Conservation (phyloP, 2,888 invertebrate genomes). For the Leptopilina myrica region DNA sequence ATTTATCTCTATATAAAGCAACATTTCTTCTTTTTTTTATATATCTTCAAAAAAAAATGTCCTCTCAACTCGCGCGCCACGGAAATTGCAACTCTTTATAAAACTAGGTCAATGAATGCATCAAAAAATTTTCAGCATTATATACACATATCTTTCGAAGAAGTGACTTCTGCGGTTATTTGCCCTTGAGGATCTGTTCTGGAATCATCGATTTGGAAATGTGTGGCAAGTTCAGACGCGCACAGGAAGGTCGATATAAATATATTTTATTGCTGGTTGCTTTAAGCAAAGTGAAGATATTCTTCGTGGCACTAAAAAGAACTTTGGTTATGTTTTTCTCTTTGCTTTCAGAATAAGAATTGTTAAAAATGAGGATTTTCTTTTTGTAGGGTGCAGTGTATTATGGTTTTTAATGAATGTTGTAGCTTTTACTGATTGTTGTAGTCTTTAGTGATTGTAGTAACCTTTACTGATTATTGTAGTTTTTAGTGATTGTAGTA, state of each 20-base stretch:
- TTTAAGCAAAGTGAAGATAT: neutral
- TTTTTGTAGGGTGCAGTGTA: no score
- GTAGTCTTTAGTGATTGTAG: no score
- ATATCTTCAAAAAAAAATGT: neutral
- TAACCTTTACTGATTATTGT: no score
- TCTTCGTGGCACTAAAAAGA: no score
- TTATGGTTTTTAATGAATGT: no score
- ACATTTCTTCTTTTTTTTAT: no score
- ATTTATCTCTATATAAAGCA: neutral
- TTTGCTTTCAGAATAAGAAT: no score
- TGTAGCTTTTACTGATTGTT: no score
- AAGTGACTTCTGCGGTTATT: neutral
- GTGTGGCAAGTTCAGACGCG: neutral
- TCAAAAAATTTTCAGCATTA: neutral
- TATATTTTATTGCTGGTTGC: neutral
- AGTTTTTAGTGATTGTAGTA: no score
- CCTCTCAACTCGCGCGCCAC: conserved; percentile 13
- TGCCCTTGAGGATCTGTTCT: conserved; percentile 4
- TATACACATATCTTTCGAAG: neutral
- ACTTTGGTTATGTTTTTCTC: no score
- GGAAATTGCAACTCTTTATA: conserved; percentile 7
- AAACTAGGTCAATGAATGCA: conserved; percentile 8
- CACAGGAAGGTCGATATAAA: neutral
- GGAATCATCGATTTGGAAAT: conserved; percentile 3
- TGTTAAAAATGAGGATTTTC: no score